Percentiles rank a stretch among this genome's conserved stretches.
Evolutionary conservation across 2,113 vertebrate species (phyloP).

Genomic region (Tiliqua scincoides): DNA sequence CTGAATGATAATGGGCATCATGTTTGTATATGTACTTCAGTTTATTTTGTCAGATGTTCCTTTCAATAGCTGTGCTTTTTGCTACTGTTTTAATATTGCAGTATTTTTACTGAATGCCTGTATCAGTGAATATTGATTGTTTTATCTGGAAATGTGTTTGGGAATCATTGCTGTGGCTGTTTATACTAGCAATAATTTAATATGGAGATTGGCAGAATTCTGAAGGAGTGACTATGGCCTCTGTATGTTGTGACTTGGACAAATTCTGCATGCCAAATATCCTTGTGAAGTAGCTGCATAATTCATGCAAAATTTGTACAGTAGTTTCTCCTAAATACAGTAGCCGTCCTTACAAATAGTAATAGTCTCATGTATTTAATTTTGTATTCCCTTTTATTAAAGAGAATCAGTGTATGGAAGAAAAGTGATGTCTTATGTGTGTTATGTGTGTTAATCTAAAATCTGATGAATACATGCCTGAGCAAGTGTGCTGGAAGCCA

Average conservation of each 20-base stretch:
- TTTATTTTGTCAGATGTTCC: background rate
- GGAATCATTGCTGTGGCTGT: conserved; percentile 41
- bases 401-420: background rate
- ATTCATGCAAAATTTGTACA: conserved; percentile 45
- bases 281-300: conserved; percentile 44
- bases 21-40: conserved; percentile 3
- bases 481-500: background rate
- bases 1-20: conserved; percentile 7
- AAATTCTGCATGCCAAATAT: conserved; percentile 21
- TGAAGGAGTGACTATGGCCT: conserved; percentile 23
- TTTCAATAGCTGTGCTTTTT: background rate
- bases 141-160: background rate
- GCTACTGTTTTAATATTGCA: background rate
- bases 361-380: background rate
- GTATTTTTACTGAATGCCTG: background rate
- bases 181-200: conserved; percentile 40
- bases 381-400: background rate
- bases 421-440: background rate
- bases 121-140: background rate
- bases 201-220: conserved; percentile 55
- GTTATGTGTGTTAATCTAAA: background rate
- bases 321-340: conserved; percentile 18
- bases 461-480: background rate
- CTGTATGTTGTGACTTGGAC: conserved; percentile 43
- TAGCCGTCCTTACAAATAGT: background rate